A percentile compares a stretch with the other conserved stretches of the same genome.
Evolutionary conservation across 2,888 invertebrate genomes (phyloP).

Genomic region (Andrena chrysosceles): DNA sequence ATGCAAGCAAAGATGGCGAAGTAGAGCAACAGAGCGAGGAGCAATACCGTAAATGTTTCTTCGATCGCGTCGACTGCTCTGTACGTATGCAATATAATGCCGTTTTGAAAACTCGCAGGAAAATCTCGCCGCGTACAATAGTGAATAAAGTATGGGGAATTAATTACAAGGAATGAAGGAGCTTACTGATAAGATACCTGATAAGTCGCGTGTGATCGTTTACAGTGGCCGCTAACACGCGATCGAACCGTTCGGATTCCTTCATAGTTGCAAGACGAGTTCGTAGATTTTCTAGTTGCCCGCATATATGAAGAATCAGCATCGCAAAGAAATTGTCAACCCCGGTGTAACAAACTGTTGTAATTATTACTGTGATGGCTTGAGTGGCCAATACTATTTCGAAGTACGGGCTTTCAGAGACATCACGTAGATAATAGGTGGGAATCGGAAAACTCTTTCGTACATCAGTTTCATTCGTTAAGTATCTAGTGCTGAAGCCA

Average conservation of each 20-base stretch:
- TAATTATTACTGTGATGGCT: not conserved
- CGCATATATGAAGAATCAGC: constrained; percentile 36
- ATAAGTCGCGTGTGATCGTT: constrained; percentile 35
- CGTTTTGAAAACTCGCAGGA: not conserved
- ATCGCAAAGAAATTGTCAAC: constrained; percentile 35
- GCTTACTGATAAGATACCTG: constrained; percentile 27
- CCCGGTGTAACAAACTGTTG: constrained; percentile 8
- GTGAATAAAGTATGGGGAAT: not conserved
- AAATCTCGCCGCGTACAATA: too few species aligned
- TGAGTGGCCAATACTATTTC: constrained; percentile 27
- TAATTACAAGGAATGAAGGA: not conserved
- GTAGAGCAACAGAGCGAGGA: constrained; percentile 41
- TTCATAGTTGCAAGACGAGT: constrained; percentile 7
- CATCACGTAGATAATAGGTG: constrained; percentile 18
- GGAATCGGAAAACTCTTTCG: constrained; percentile 23
- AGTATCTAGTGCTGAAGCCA: constrained; percentile 22
- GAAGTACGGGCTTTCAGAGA: constrained; percentile 32
- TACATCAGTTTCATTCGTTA: constrained; percentile 25
- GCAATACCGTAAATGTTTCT: constrained; percentile 33
- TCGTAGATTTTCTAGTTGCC: constrained; percentile 45
- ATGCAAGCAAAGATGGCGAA: constrained; percentile 20
- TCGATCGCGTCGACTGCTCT: constrained; percentile 34
- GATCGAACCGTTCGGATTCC: not conserved
- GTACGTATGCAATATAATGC: not conserved
- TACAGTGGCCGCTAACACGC: not conserved